Conservation (phyloP, 2,113 vertebrate genomes). For the Pollimyrus isidori region DNA sequence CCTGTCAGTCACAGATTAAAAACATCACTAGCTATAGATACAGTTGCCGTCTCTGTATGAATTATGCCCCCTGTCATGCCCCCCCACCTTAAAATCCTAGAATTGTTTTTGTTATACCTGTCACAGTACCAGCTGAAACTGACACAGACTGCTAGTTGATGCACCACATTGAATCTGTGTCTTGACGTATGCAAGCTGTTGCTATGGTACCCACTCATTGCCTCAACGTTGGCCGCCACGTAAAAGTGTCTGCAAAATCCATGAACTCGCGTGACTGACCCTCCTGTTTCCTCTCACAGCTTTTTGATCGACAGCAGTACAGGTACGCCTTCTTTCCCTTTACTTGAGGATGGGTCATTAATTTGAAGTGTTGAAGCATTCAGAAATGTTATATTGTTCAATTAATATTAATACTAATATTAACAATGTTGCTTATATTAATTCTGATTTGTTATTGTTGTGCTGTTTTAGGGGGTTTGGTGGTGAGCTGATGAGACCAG, state of each 20-base stretch:
- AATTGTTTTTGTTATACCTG: neutral
- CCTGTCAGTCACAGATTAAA: neutral
- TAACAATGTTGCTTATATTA: neutral
- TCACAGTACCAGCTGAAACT: neutral
- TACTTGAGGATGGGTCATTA: neutral
- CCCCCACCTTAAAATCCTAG: neutral
- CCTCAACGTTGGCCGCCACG: neutral
- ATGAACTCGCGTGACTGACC: neutral
- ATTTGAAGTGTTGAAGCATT: neutral
- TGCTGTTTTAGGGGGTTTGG: slow-evolving; percentile 72
- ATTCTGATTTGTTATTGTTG: neutral
- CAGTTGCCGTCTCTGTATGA: neutral
- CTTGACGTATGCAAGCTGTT: neutral
- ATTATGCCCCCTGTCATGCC: neutral
- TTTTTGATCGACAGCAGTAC: slow-evolving; percentile 75
- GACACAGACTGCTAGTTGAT: neutral
- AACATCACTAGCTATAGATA: neutral
- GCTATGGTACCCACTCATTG: neutral
- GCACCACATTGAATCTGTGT: neutral
- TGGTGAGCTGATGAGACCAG: slow-evolving; percentile 86
- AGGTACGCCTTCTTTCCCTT: slow-evolving; percentile 55
- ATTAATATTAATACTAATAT: neutral
- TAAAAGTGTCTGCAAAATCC: neutral
- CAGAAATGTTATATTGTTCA: neutral
- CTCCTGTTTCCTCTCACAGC: slow-evolving; percentile 53